Base-by-base conservation (phyloP, 2,888 invertebrate genomes). In the Amiota mariae region DNA sequence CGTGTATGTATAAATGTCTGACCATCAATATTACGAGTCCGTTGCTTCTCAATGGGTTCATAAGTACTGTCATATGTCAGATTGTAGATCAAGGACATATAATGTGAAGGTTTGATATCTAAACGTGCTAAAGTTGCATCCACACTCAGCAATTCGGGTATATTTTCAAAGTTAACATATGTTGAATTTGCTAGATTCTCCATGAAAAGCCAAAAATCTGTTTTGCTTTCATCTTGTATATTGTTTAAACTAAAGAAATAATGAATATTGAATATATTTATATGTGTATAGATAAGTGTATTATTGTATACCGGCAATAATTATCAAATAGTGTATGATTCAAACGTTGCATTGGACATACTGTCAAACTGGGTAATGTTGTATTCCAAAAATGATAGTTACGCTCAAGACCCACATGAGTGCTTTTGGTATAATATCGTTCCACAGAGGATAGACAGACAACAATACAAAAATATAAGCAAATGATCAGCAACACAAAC, bases 141-240 rank as follows among this genome's bases (percentile, higher is more conserved):
- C 18, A 88, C 75, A 13, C 82, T 82, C 1, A 77, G 70, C 63
- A 79, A 84, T 0, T 79, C 78, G 48, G 86, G 87, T 49, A 90
- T 90, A 54, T 87, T 75, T 54, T 86, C 74, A 72, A 90, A 90
- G 71, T 90, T 90, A 0, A 81, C 79, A 68, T 87, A 90, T 0
- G 90, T 87, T 0, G 90, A 87, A 74, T 90, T 90, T 4, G 90
- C 90, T 68, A 90, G 76, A 6, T 88, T 85, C 70, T 90, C 89
- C 3, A 90, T 61, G 64, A 90, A 90, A 13, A 83, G 63, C 72
- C 70, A 72, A 9, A 85, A 78, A 0, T 82, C 77, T 0, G 6
- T 11, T 24, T 79, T 81, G 0, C 79, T 76, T 0, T 66, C 10
- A 4, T 77, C 78, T 1, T 61, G 70, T 0, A 87, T 71, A 8